Evolutionary conservation across 2,888 invertebrate species (phyloP).

Genomic region (Drosophila macrothrix): DNA sequence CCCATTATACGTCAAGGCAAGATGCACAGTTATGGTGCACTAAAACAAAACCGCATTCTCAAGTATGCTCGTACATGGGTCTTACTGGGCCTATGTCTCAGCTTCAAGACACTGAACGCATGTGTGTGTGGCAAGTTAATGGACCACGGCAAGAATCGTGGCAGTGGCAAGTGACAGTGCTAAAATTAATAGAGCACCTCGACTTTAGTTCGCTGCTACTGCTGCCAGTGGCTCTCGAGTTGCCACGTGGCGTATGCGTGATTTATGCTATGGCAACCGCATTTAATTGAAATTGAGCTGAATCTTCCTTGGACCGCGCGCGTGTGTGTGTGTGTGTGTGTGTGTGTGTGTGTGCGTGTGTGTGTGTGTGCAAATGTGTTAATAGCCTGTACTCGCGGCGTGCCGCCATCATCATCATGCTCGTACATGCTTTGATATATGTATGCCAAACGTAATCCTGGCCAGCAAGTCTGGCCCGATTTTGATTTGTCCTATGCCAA

Average conservation of each 20-base stretch:
- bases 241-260: conserved; percentile 69
- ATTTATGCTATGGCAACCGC: conserved; percentile 63
- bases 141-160: conserved; percentile 51
- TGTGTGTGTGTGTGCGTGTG: conserved; percentile 8
- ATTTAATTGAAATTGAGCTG: conserved; percentile 67
- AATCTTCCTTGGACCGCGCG: conserved; percentile 13
- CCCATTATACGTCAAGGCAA: neutral
- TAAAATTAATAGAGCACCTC: conserved; percentile 73
- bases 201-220: conserved; percentile 32
- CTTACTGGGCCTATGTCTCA: conserved; percentile 4
- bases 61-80: neutral
- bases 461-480: conserved; percentile 37
- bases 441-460: conserved; percentile 11
- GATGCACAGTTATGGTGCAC: conserved; percentile 6
- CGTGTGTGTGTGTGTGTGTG: neutral
- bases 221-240: conserved; percentile 25
- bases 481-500: conserved; percentile 47
- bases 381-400: conserved; percentile 40
- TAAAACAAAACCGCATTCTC: conserved; percentile 1
- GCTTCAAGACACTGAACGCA: neutral
- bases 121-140: conserved; percentile 33
- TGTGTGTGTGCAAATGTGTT: conserved; percentile 11
- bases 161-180: conserved; percentile 72
- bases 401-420: conserved; percentile 37
- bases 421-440: conserved; percentile 14